Base-by-base conservation (phyloP, 2,888 invertebrate genomes). In the Drosophila nigritarsus region DNA sequence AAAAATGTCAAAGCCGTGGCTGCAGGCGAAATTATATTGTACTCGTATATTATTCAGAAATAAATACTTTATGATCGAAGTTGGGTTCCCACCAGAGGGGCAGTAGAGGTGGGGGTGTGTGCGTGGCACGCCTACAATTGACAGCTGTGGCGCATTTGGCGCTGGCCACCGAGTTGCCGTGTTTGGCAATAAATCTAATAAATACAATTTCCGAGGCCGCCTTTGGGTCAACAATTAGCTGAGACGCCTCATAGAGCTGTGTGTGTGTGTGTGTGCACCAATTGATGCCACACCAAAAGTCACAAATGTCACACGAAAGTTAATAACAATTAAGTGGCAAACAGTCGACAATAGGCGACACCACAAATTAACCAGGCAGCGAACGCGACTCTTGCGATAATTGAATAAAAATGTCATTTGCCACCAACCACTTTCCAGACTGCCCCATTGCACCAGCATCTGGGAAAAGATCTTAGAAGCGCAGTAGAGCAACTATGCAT, bases 271-370 rank as follows among this genome's bases (percentile, higher is more conserved):
- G 82, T 76, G 80, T 74, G n/a, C n/a, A n/a, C n/a, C 81, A 90
- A 88, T 87, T 90, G 90, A 80, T 71, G 76, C 78, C 85, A 88
- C 89, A 78, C 87, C 84, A 75, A 70, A 56, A 86, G 85, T 89
- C 90, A 88, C 90, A 85, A 80, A 89, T 85, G 85, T 85, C 85
- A 85, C 90, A 82, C 83, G 75, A 87, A 90, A 89, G 83, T 89
- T 89, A 90, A 90, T 89, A 90, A 79, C 88, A 89, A 88, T 87
- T 82, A 87, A 90, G 71, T 65, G 84, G 61, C 70, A 64, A 65
- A 51, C 61, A 36, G 61, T 50, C 53, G 50, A 9, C 55, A 61
- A 53, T 60, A 72, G 51, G 54, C 70, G 64, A 38, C 69, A 62
- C 40, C 62, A 50, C 55, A 40, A 81, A 87, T 84, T 79, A 78